phyloP scores from a whole-genome alignment of 2,797 vertebrate species.

The Novumbra hubbsi region DNA sequence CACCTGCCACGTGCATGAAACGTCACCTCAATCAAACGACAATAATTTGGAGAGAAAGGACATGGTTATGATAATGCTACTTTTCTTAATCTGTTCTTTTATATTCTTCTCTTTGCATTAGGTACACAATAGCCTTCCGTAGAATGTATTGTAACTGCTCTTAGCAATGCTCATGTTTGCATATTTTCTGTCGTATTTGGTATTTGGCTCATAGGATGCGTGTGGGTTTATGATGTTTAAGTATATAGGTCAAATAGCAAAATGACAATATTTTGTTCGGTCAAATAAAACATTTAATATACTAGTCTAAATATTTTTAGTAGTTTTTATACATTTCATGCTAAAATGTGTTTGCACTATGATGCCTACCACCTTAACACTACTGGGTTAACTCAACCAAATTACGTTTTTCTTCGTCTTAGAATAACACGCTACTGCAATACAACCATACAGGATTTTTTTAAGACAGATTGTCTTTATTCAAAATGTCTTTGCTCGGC shows the following conservation, averaged over 20 bases:
- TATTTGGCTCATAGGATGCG: not conserved
- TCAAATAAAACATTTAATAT: conserved; percentile 1
- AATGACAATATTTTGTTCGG: not conserved
- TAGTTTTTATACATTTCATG: not conserved
- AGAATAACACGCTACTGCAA: not conserved
- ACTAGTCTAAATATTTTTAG: not conserved
- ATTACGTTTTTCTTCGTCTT: not conserved
- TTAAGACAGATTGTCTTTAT: conserved; percentile 99
- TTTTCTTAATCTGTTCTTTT: not conserved
- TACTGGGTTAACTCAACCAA: not conserved
- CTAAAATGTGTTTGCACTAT: not conserved
- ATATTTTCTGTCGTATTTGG: not conserved
- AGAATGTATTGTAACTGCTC: not conserved
- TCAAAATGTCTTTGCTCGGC: conserved; percentile 93
- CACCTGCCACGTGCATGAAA: conserved; percentile 65
- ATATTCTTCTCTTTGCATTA: not conserved
- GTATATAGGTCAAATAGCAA: not conserved
- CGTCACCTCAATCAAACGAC: conserved; percentile 47
- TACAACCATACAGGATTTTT: conserved; percentile 65
- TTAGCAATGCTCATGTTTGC: not conserved
- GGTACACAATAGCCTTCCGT: not conserved
- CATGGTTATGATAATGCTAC: not conserved
- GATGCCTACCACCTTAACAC: not conserved
- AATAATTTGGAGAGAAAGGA: not conserved
- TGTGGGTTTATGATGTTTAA: not conserved